These are phyloP conservation scores for Enteromius thamalakanensis DNA, from an alignment of 2,797 vertebrate genomes.

Conservation along the genomic window DNA sequence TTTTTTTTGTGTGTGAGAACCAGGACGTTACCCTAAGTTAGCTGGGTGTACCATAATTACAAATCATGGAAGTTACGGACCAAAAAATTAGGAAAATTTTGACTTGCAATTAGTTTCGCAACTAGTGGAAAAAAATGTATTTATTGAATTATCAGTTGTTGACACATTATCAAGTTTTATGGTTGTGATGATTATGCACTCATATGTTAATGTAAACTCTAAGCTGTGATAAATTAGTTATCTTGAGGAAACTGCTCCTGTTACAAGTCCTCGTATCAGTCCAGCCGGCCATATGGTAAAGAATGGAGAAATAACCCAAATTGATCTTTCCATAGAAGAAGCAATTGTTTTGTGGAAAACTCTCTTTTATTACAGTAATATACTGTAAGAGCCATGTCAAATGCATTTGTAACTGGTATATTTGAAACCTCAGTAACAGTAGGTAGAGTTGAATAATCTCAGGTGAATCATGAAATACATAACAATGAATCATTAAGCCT, in stretches of 20 bases:
- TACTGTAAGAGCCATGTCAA: background rate
- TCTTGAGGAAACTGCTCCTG: background rate
- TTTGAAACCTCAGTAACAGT: background rate
- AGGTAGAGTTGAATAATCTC: background rate
- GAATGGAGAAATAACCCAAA: background rate
- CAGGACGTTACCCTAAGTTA: background rate
- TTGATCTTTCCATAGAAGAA: background rate
- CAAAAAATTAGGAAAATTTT: background rate
- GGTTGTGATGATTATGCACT: background rate
- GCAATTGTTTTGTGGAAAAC: background rate
- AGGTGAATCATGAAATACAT: background rate
- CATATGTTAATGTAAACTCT: background rate
- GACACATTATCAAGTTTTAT: background rate
- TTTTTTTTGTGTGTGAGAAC: too few relatives aligned
- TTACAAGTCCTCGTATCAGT: background rate
- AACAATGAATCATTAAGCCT: background rate
- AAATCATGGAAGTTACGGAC: background rate
- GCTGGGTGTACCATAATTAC: background rate
- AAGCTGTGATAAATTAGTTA: background rate
- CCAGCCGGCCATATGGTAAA: background rate
- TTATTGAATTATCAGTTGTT: background rate
- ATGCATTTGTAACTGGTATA: background rate
- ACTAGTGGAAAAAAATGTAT: background rate
- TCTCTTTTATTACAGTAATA: background rate
- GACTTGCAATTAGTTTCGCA: background rate